Conservation (phyloP, 2,888 invertebrate genomes). For the Nebria brevicollis region DNA sequence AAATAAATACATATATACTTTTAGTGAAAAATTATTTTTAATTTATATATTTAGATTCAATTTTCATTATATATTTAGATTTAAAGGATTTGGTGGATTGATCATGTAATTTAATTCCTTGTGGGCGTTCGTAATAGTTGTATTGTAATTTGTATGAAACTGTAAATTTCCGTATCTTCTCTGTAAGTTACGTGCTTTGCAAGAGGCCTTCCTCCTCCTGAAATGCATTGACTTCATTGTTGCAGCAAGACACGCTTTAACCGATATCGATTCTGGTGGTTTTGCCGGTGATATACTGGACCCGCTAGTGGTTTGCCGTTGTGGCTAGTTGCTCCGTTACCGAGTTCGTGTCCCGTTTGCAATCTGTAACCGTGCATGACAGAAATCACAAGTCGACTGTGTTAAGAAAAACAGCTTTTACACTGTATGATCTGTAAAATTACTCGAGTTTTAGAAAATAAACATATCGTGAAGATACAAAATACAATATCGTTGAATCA, state of each 20-base stretch:
- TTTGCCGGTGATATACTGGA: slow-evolving; percentile 7
- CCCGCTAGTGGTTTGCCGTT: neutral
- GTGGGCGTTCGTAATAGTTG: neutral
- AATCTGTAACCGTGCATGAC: slow-evolving; percentile 33
- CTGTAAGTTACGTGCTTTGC: neutral
- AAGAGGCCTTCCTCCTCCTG: neutral
- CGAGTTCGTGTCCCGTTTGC: neutral
- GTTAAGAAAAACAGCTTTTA: neutral
- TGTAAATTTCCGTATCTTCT: neutral
- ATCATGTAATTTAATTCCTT: no score
- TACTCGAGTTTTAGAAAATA: no score
- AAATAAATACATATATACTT: no score
- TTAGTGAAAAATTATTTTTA: no score
- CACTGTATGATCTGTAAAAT: no score
- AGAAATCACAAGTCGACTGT: slow-evolving; percentile 16
- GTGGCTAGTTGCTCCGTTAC: neutral
- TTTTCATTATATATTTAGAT: no score
- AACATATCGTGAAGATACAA: no score
- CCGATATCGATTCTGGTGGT: slow-evolving; percentile 16
- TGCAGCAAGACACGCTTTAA: slow-evolving; percentile 7
- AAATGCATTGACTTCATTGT: neutral
- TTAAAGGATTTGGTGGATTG: no score
- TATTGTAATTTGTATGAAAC: neutral
- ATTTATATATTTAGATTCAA: no score
- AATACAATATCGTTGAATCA: no score